Base-by-base conservation (phyloP, 2,113 vertebrate genomes). In the Lutjanus erythropterus region DNA sequence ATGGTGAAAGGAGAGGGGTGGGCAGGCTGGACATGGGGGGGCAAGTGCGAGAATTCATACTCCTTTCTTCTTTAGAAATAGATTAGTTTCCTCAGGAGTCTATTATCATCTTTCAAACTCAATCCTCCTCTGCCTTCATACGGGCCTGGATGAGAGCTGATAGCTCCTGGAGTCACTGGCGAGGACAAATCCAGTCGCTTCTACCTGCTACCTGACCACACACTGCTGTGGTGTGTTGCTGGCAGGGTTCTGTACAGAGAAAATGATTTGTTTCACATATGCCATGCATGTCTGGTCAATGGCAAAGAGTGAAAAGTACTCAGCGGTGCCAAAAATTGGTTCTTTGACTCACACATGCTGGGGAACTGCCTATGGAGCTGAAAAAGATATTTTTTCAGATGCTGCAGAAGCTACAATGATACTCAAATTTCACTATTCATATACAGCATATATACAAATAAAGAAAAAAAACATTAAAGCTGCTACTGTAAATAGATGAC, bases 101-200 rank as follows among this genome's bases (percentile, higher is more conserved):
- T 83, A 91, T 94, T 90, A 93, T 94, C 88, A 72, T 88, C 85
- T 87, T 91, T 90, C 87, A 89, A 87, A 90, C 81, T 86, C 90
- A 88, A 84, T 91, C 86, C 80, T 64, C 59, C 85, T 80, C 78
- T 74, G 47, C 56, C 80, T 82, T 84, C 84, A 70, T 53, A 67
- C 58, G 60, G 78, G 78, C 65, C 85, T 87, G 74, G 76, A 84
- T 80, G 9, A 75, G 49, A 69, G 84, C 81, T 80, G 81, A 92
- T 88, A 84, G 80, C 86, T 84, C 49, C 76, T 75, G 72, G 73
- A 84, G 71, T 74, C 47, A 59, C 72, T 75, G 78, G 66, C 65
- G 67, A 80, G 86, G 66, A 83, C 73, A 65, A 70, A 80, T 77
- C 83, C 55, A 84, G 85, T 89, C 84, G 71, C 70, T 68, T 80